Base-by-base conservation (phyloP, 2,797 vertebrate genomes). In the Ceyx erithaca region DNA sequence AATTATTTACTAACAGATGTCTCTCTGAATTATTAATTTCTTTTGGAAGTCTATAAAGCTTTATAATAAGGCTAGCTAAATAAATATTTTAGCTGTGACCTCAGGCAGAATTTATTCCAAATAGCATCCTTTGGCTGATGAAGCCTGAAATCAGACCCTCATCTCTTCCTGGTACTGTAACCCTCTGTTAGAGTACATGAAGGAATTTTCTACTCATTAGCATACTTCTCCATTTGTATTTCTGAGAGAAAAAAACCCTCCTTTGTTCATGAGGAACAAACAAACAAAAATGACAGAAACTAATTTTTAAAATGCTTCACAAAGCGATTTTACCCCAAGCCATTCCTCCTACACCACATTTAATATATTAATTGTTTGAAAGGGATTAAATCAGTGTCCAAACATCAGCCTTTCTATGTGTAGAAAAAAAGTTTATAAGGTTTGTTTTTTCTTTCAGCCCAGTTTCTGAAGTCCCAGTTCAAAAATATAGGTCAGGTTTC, bases 401-500 rank as follows among this genome's bases (percentile, higher is more conserved):
- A 82, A 71, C 8, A 49, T 46, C 40, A 91, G 25, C 20, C 70
- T 37, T 82, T 78, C 26, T 17, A 37, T 6, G 13, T 18, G 55
- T 0, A 55, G 28, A 59, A 67, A 66, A 58, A 19, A 72, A 73
- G 6, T 31, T 78, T 30, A 15, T 23, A 81, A 75, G 59, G n/a
- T 4, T 82, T 30, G 7, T 16, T 57, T 66, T 80, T 79, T 48
- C 26, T 33, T 81, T 52, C 80, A 92, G 77, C 80, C 59, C 23
- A 73, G 59, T 87, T 92, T 85, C 80, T 61, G 6, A 87, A 83
- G 82, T 67, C 20, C 63, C 59, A 84, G 63, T 84, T 94, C 30
- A 89, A 89, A 80, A 82, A 93, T 84, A 52, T 80, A 93, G 92
- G 91, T 51, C 94, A 90, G 22, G 11, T 72, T 83, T 59, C 40